phyloP scores from a whole-genome alignment of 1,140 invertebrate species.

The Sycobia sp. region DNA sequence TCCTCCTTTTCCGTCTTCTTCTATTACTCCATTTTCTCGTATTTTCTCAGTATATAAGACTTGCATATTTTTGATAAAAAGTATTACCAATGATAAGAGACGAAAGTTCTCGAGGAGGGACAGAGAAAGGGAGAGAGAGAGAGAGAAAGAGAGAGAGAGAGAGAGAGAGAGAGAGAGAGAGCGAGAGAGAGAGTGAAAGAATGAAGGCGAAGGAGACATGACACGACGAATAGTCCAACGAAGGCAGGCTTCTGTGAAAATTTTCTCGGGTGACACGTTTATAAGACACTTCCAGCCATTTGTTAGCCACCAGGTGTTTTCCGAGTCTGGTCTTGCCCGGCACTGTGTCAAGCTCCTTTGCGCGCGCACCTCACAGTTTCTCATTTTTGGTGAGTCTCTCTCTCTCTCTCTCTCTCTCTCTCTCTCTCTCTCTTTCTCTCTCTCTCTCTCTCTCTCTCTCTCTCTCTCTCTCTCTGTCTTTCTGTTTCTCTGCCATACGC shows the following conservation, averaged over 20 bases:
- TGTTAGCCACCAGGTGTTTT: slow-evolving; percentile 38
- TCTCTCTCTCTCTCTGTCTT: too few species aligned
- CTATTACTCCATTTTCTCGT: too few species aligned
- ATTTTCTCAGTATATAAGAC: too few species aligned
- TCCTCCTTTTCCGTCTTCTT: too few species aligned
- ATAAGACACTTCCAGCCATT: slow-evolving; percentile 36
- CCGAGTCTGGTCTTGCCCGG: neutral
- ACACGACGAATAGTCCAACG: slow-evolving; percentile 24
- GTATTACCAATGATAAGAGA: too few species aligned
- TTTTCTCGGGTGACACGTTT: slow-evolving; percentile 41
- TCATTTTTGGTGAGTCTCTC: neutral
- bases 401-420: neutral
- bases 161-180: too few species aligned
- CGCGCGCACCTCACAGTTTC: neutral
- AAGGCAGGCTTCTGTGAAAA: slow-evolving; percentile 5
- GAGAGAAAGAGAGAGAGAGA: neutral
- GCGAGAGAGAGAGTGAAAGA: too few species aligned
- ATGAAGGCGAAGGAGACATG: slow-evolving; percentile 25
- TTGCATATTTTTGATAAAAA: too few species aligned
- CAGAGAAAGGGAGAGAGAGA: neutral
- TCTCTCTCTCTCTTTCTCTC: too few species aligned
- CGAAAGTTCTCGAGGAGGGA: too few species aligned
- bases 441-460: too few species aligned
- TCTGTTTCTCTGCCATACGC: too few species aligned
- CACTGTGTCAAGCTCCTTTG: neutral